Evolutionary conservation across 1,140 invertebrate genomes (phyloP).

Genomic region (Caenorhabditis briggsae): DNA sequence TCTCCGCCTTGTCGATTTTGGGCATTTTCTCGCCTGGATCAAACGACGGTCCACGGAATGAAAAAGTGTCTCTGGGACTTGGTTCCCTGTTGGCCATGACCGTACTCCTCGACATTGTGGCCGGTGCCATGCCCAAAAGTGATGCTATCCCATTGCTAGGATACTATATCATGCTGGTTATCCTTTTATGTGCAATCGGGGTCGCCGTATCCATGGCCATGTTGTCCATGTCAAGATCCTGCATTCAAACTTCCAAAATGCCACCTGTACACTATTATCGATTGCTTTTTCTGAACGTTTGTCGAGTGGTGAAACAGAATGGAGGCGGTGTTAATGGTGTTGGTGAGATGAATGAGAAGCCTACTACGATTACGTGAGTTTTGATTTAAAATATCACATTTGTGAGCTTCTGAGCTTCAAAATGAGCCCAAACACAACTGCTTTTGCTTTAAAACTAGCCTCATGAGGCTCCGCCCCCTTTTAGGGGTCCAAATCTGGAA

Average conservation of each 20-base stretch:
- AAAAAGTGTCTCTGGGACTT: slow-evolving; percentile 75
- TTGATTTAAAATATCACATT: neutral
- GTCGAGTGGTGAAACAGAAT: slow-evolving; percentile 51
- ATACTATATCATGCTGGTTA: slow-evolving; percentile 71
- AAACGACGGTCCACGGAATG: slow-evolving; percentile 74
- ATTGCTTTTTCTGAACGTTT: slow-evolving; percentile 67
- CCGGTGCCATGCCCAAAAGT: slow-evolving; percentile 74
- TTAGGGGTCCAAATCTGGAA: too few species aligned
- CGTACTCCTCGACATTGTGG: slow-evolving; percentile 74
- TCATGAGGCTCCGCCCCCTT: too few species aligned
- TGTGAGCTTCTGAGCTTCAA: neutral
- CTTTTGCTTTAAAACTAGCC: too few species aligned
- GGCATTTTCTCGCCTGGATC: slow-evolving; percentile 75
- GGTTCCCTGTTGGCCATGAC: slow-evolving; percentile 74
- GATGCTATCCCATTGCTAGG: slow-evolving; percentile 76
- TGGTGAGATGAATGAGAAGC: slow-evolving; percentile 35
- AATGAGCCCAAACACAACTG: neutral
- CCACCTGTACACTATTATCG: slow-evolving; percentile 69
- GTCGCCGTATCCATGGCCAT: slow-evolving; percentile 70
- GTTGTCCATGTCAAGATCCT: slow-evolving; percentile 63
- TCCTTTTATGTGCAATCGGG: slow-evolving; percentile 71
- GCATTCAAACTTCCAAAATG: slow-evolving; percentile 65
- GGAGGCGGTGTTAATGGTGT: slow-evolving; percentile 40
- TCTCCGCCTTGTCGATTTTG: slow-evolving; percentile 73
- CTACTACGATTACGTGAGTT: slow-evolving; percentile 51